Percentiles rank a stretch among this genome's conserved stretches.
Conservation (phyloP, 2,888 invertebrate species). For the Aelia acuminata region DNA sequence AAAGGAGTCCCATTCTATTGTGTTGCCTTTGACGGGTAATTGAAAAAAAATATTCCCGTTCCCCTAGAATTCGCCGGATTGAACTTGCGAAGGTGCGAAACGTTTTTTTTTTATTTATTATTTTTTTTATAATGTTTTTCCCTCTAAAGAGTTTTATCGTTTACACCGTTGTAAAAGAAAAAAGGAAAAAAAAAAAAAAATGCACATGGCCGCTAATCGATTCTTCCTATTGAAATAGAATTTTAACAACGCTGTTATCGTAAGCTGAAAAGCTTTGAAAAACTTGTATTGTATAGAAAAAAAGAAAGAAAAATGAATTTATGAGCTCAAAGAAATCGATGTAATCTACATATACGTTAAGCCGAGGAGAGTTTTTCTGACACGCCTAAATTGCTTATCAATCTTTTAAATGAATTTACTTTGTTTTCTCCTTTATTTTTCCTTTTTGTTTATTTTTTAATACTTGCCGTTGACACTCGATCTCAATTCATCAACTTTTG, state of each 20-base stretch:
- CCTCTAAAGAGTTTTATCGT: background rate
- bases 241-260: background rate
- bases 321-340: background rate
- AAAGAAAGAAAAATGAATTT: background rate
- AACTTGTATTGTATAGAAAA: background rate
- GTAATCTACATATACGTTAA: background rate
- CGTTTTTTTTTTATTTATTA: background rate
- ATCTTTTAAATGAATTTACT: background rate
- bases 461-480: background rate
- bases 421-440: background rate
- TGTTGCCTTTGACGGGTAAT: background rate
- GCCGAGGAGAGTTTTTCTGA: background rate
- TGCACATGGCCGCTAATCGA: background rate
- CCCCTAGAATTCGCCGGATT: background rate
- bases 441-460: background rate
- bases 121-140: background rate
- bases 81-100: background rate
- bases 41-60: background rate
- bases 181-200: background rate
- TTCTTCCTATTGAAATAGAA: background rate
- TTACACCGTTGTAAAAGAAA: background rate
- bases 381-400: background rate
- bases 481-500: background rate
- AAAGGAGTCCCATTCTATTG: slow-evolving; percentile 3
- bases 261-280: background rate